phyloP scores from a whole-genome alignment of 2,113 vertebrate genomes.

The Girardinichthys multiradiatus region DNA sequence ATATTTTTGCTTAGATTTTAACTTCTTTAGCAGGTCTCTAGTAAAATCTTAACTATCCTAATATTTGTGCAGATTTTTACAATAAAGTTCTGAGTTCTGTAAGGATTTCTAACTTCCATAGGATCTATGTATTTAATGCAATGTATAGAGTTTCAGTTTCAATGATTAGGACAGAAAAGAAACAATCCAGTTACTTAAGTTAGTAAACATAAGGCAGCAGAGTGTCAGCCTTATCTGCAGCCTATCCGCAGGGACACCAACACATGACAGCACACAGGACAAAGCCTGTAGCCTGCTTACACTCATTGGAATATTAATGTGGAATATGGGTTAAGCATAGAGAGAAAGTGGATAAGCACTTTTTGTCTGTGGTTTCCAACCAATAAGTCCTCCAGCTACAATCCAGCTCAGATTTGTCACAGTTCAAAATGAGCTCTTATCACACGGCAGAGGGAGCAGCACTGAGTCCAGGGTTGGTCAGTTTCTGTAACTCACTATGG shows the following conservation, averaged over 20 bases:
- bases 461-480: neutral
- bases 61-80: neutral
- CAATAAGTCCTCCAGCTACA: conserved; percentile 20
- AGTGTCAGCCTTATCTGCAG: neutral
- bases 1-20: too few relatives aligned
- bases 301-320: conserved; percentile 13
- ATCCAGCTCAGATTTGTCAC: conserved; percentile 31
- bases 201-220: neutral
- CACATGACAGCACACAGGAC: neutral
- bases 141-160: neutral
- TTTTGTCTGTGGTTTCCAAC: conserved; percentile 8
- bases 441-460: neutral
- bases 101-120: neutral
- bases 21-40: neutral
- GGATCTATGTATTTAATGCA: neutral
- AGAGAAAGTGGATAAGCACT: conserved; percentile 12
- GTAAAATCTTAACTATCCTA: neutral
- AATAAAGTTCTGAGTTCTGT: neutral
- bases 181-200: neutral
- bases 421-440: conserved; percentile 13
- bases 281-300: neutral
- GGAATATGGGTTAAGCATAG: conserved; percentile 1
- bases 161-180: neutral
- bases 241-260: neutral
- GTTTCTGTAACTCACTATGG: neutral